Base-by-base conservation (phyloP, 1,140 invertebrate species). In the Bombus impatiens region DNA sequence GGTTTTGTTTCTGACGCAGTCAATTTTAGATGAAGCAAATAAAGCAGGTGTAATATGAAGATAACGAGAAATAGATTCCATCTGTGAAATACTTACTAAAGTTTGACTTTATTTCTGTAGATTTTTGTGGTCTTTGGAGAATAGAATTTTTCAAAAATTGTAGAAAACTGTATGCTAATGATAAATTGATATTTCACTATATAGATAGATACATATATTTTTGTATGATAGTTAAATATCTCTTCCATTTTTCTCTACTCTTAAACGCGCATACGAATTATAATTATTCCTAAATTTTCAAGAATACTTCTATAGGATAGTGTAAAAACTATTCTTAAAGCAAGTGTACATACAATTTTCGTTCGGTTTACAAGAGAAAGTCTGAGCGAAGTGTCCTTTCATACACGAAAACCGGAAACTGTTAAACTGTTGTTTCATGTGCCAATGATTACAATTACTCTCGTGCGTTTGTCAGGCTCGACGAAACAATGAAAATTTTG, bases 401-500 rank as follows among this genome's bases (percentile, higher is more conserved):
- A 9, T 78, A 28, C 28, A 22, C 10, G 57, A 22, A 78, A 37
- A 62, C 47, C 53, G 76, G 76, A 62, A 62, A n/a, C 37, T 32
- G 32, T 28, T n/a, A n/a, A 62, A 62, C 25, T 18, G 76, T 42
- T 62, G 28, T 44, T 53, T 47, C 15, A 75, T 75, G 72, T 74
- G n/a, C n/a, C 72, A 35, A 75, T 40, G 25, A 71, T 57, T 65
- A 81, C 62, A 25, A 28, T 74, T 47, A 75, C 2, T 28, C 40
- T 3, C 1, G 53, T 65, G 13, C 37, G 75, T 78, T 79, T 44
- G 82, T 57, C 77, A 44, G 32, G 40, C 12, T 12, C 44, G 35
- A 6, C 68, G n/a, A 47, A 80, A 86, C 84, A 86, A 81, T 86
- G 84, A 70, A 75, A 81, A 81, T 86, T 86, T 81, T 72, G 42